Conservation (phyloP, 2,888 invertebrate species). For the Bibio marci region DNA sequence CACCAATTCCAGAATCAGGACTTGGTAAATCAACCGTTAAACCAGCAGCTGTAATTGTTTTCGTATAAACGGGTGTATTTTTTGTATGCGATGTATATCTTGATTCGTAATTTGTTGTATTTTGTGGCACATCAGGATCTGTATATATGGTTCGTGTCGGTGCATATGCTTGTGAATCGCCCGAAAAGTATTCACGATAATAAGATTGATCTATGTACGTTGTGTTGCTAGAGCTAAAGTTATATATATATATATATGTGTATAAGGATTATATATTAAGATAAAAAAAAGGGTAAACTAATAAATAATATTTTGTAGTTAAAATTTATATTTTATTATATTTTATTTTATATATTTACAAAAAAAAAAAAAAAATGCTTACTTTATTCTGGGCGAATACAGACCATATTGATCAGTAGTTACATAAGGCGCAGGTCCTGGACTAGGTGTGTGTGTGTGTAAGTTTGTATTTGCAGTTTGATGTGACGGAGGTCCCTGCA, state of each 20-base stretch:
- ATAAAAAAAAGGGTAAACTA: constrained; percentile 2
- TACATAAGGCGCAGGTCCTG: constrained; percentile 29
- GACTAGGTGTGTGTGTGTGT: constrained; percentile 28
- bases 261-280: neutral
- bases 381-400: constrained; percentile 23
- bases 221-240: constrained; percentile 19
- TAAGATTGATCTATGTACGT: constrained; percentile 56
- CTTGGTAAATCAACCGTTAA: constrained; percentile 88
- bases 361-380: constrained; percentile 7
- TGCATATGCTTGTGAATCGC: constrained; percentile 29
- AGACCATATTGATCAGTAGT: constrained; percentile 29
- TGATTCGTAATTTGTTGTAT: constrained; percentile 26
- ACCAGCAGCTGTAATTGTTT: constrained; percentile 50
- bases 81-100: constrained; percentile 24
- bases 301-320: neutral
- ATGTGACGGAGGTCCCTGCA: constrained; percentile 21
- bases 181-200: constrained; percentile 57
- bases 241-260: neutral
- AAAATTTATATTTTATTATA: no score
- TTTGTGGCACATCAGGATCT: constrained; percentile 21
- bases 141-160: constrained; percentile 25
- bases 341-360: neutral
- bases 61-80: constrained; percentile 25
- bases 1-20: constrained; percentile 90
- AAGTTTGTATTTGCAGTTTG: constrained; percentile 21